A percentile compares a stretch with the other conserved stretches of the same genome.
Conservation (phyloP, 2,797 vertebrate species). For the Coracias cyanogaster region DNA sequence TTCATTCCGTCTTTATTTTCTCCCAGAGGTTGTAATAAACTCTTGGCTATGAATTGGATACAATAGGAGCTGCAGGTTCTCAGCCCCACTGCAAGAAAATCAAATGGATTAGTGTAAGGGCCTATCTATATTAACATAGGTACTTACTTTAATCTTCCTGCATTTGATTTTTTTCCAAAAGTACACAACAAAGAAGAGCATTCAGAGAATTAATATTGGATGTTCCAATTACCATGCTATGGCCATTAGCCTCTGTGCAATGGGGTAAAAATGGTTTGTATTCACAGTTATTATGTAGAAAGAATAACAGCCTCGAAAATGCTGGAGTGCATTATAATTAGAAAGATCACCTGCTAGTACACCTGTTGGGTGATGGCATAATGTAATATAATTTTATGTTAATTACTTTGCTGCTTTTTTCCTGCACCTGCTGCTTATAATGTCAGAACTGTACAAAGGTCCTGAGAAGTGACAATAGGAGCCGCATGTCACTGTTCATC, state of each 20-base stretch:
- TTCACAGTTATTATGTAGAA: slow-evolving; percentile 46
- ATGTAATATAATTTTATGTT: slow-evolving; percentile 74
- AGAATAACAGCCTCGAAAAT: slow-evolving; percentile 54
- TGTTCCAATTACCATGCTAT: slow-evolving; percentile 45
- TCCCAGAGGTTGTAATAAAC: neutral
- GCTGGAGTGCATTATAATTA: slow-evolving; percentile 58
- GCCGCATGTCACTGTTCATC: slow-evolving; percentile 48
- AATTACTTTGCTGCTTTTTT: slow-evolving; percentile 59
- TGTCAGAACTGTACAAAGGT: slow-evolving; percentile 60
- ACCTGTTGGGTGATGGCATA: slow-evolving; percentile 71
- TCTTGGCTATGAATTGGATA: neutral
- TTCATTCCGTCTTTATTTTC: neutral
- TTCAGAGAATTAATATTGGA: slow-evolving; percentile 40
- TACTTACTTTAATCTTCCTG: slow-evolving; percentile 44
- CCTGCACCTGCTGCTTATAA: slow-evolving; percentile 70
- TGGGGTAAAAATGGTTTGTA: slow-evolving; percentile 53
- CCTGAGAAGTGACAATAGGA: slow-evolving; percentile 46
- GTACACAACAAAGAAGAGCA: slow-evolving; percentile 34
- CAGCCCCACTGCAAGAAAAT: neutral
- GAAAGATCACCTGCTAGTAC: slow-evolving; percentile 73
- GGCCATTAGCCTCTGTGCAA: slow-evolving; percentile 45
- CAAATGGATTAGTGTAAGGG: slow-evolving; percentile 25
- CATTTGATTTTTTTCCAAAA: slow-evolving; percentile 8
- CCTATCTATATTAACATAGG: neutral
- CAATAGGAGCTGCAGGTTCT: neutral